Percentiles rank a stretch among this genome's conserved stretches.
Conservation (phyloP, 2,113 vertebrate species). For the Circaetus cinerascens region DNA sequence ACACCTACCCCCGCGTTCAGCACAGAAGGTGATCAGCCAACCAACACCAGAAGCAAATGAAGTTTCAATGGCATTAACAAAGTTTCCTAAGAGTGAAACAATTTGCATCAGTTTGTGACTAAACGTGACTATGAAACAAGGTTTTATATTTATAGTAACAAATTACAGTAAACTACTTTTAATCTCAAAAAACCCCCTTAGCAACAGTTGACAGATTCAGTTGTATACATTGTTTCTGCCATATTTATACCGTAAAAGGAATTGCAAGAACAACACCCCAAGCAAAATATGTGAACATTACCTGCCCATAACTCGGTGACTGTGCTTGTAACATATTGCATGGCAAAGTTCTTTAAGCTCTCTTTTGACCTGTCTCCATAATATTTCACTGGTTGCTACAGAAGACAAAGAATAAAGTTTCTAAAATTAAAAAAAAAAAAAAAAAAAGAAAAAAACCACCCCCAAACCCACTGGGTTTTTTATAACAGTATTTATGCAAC, state of each 20-base stretch:
- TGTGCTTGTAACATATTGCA: constrained; percentile 88
- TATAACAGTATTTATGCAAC: background rate
- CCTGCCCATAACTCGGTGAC: constrained; percentile 91
- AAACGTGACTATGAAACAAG: background rate
- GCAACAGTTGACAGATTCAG: background rate
- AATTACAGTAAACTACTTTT: background rate
- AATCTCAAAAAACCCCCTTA: background rate
- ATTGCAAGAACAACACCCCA: background rate
- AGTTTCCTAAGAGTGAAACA: constrained; percentile 81
- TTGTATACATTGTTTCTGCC: background rate
- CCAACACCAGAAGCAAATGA: constrained; percentile 85
- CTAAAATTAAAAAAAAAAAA: background rate
- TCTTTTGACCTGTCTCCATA: constrained; percentile 86
- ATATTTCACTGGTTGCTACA: constrained; percentile 89
- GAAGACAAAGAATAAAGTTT: background rate
- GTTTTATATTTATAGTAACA: background rate
- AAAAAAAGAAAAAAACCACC: background rate
- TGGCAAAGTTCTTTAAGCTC: constrained; percentile 85
- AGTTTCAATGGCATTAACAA: constrained; percentile 85
- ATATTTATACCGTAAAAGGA: background rate
- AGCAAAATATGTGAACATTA: constrained; percentile 66
- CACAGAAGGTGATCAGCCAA: constrained; percentile 95
- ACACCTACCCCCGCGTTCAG: constrained; percentile 84
- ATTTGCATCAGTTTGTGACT: background rate
- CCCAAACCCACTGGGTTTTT: background rate